Conservation (phyloP, 2,888 invertebrate genomes). For the Himalopsyche japonica region DNA sequence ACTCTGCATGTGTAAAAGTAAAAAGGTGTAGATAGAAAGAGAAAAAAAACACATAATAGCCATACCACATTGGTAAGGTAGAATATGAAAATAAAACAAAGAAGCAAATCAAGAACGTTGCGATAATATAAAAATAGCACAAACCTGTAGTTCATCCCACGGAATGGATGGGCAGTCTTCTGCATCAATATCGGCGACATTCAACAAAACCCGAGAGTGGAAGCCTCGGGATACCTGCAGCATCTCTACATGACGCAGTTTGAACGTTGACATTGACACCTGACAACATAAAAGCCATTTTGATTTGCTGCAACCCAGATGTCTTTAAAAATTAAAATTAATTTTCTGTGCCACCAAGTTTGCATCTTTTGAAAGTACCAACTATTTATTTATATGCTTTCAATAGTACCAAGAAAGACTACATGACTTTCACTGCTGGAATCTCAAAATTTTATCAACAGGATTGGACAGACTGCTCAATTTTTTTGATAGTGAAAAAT, state of each 20-base stretch:
- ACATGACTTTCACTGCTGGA: no score
- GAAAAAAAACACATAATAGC: not conserved
- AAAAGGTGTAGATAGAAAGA: no score
- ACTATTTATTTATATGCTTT: no score
- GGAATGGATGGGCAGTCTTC: slow-evolving; percentile 88
- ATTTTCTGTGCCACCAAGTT: no score
- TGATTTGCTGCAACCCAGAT: no score
- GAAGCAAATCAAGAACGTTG: not conserved
- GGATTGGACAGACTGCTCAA: not conserved
- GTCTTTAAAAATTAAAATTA: no score
- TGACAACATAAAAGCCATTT: not conserved
- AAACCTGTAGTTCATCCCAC: slow-evolving; percentile 94
- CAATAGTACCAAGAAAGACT: no score
- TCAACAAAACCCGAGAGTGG: slow-evolving; percentile 55
- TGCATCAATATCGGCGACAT: slow-evolving; percentile 65
- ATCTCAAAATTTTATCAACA: no score
- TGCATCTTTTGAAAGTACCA: no score
- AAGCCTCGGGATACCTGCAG: slow-evolving; percentile 72
- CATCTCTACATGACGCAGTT: slow-evolving; percentile 73
- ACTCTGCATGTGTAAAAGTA: no score
- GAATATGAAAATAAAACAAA: slow-evolving; percentile 3
- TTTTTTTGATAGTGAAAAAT: no score
- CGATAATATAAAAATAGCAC: slow-evolving; percentile 24
- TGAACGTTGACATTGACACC: slow-evolving; percentile 54
- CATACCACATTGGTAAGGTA: not conserved